A percentile compares a stretch with the other conserved stretches of the same genome.
Evolutionary conservation across 2,888 invertebrate species (phyloP).

Genomic region (Callosobruchus maculatus): DNA sequence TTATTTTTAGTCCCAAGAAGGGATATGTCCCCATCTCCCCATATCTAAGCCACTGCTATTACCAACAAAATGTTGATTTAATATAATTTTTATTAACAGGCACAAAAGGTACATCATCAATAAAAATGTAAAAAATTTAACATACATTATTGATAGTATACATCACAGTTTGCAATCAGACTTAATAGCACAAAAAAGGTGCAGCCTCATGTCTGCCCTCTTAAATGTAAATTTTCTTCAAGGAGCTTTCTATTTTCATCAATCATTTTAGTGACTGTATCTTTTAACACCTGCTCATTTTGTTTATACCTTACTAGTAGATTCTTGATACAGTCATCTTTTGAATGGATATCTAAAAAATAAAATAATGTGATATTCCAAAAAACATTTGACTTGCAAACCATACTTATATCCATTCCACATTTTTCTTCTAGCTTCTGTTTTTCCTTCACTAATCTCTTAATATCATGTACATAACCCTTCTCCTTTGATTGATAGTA

Average conservation of each 20-base stretch:
- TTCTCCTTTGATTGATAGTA: neutral
- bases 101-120: too few relatives aligned
- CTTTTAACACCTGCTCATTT: neutral
- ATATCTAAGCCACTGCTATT: too few relatives aligned
- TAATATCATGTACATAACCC: neutral
- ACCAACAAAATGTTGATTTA: too few relatives aligned
- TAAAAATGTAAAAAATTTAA: too few relatives aligned
- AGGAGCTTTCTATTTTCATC: neutral
- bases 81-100: too few relatives aligned
- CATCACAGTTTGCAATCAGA: neutral
- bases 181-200: neutral
- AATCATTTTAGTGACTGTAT: neutral
- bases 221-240: neutral
- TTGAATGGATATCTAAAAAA: neutral
- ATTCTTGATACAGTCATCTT: neutral
- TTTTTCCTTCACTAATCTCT: neutral
- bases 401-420: neutral
- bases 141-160: neutral
- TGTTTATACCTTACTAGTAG: neutral
- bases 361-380: neutral
- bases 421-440: neutral
- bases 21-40: too few relatives aligned
- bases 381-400: too few relatives aligned
- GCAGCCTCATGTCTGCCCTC: neutral
- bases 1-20: too few relatives aligned